phyloP scores from a whole-genome alignment of 1,140 invertebrate genomes.

The Drosophila murphyi region DNA sequence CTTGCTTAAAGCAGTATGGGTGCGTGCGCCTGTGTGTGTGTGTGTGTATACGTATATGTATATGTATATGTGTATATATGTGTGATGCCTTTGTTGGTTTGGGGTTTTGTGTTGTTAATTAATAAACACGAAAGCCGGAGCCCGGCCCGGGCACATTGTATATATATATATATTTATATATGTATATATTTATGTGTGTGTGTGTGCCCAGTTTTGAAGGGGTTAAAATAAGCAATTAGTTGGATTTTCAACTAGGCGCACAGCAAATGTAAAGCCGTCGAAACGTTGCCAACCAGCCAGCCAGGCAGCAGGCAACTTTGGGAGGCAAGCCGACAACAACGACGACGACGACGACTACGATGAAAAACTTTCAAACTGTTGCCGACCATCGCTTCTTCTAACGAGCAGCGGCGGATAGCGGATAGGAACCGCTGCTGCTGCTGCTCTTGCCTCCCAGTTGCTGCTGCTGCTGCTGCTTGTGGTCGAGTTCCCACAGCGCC shows the following conservation, averaged over 20 bases:
- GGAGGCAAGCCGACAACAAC: slow-evolving; percentile 54
- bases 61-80: slow-evolving; percentile 35
- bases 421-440: slow-evolving; percentile 30
- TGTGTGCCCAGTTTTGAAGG: slow-evolving; percentile 80
- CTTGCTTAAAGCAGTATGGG: slow-evolving; percentile 61
- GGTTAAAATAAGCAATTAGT: slow-evolving; percentile 85
- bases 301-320: slow-evolving; percentile 59
- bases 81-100: slow-evolving; percentile 74
- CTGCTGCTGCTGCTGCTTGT: slow-evolving; percentile 41
- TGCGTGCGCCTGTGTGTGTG: slow-evolving; percentile 22
- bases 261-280: slow-evolving; percentile 73
- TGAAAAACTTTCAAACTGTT: slow-evolving; percentile 81
- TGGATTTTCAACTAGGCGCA: slow-evolving; percentile 84
- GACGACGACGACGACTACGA: slow-evolving; percentile 43
- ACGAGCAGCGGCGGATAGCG: slow-evolving; percentile 48
- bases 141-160: slow-evolving; percentile 62
- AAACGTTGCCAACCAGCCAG: slow-evolving; percentile 57
- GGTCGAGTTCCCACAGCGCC: slow-evolving; percentile 26
- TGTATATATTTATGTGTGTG: slow-evolving; percentile 56
- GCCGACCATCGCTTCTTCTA: slow-evolving; percentile 59
- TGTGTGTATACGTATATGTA: slow-evolving; percentile 14
- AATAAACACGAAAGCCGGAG: slow-evolving; percentile 78
- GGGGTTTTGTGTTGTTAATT: slow-evolving; percentile 83
- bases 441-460: not conserved
- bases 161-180: slow-evolving; percentile 54